Percentiles rank a stretch among this genome's conserved stretches.
Evolutionary conservation across 2,113 vertebrate species (phyloP).

Genomic region (Piprites chloris): DNA sequence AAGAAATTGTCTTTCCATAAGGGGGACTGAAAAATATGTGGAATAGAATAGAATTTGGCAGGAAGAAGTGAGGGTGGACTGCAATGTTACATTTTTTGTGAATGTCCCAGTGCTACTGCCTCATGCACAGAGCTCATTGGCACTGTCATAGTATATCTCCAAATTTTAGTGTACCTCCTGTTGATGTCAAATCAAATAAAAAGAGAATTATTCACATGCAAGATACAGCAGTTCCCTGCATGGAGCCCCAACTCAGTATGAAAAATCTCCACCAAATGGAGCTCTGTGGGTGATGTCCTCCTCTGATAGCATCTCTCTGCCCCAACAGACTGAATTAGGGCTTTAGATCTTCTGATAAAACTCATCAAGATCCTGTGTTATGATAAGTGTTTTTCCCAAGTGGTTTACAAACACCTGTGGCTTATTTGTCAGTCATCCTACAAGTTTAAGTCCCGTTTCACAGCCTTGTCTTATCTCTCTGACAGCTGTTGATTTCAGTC

Average conservation of each 20-base stretch:
- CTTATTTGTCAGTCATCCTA: not conserved
- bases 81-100: not conserved
- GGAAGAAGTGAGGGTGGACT: not conserved
- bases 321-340: not conserved
- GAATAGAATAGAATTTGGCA: too few relatives aligned
- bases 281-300: not conserved
- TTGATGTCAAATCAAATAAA: not conserved
- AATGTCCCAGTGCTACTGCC: not conserved
- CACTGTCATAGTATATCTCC: not conserved
- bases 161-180: not conserved
- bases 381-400: not conserved
- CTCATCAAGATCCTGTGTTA: not conserved
- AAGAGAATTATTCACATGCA: not conserved
- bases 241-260: fast-evolving
- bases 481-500: not conserved
- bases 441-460: not conserved
- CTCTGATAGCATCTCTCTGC: not conserved
- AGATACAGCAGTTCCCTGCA: not conserved
- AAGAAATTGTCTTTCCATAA: not conserved
- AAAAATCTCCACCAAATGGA: not conserved
- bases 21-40: not conserved
- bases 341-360: not conserved
- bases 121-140: not conserved
- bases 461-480: not conserved
- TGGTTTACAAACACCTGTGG: not conserved